A percentile compares a stretch with the other conserved stretches of the same genome.
Conservation (phyloP, 2,113 vertebrate species). For the Meleagris gallopavo region DNA sequence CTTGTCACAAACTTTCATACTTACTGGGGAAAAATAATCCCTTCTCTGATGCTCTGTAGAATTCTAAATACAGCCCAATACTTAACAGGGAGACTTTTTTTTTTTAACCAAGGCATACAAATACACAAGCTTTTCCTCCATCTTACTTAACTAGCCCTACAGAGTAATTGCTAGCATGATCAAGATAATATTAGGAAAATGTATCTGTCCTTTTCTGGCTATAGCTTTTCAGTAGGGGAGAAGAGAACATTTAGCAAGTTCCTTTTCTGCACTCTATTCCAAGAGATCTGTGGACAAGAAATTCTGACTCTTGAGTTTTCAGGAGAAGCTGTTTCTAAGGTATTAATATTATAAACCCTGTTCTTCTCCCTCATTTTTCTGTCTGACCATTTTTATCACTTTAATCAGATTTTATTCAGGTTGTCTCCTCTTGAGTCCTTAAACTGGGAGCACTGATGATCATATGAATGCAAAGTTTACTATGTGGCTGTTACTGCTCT, state of each 20-base stretch:
- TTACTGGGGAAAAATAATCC: background rate
- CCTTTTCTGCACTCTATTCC: background rate
- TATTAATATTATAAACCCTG: slow-evolving; percentile 3
- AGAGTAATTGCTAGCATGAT: background rate
- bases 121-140: background rate
- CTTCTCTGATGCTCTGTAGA: background rate
- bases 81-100: background rate
- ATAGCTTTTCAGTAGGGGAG: background rate
- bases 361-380: slow-evolving; percentile 23
- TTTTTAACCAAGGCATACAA: background rate
- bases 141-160: background rate
- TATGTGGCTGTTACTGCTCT: slow-evolving; percentile 6
- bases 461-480: slow-evolving; percentile 46
- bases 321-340: background rate
- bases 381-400: slow-evolving; percentile 25
- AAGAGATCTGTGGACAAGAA: background rate
- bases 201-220: background rate
- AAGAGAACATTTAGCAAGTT: background rate
- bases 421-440: slow-evolving; percentile 30
- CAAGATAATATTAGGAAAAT: background rate
- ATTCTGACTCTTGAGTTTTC: background rate
- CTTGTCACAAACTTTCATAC: background rate
- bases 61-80: background rate
- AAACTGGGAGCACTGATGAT: background rate
- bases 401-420: slow-evolving; percentile 57